Evolutionary conservation across 2,797 vertebrate genomes (phyloP).

Genomic region (Syndactyla subalaris): DNA sequence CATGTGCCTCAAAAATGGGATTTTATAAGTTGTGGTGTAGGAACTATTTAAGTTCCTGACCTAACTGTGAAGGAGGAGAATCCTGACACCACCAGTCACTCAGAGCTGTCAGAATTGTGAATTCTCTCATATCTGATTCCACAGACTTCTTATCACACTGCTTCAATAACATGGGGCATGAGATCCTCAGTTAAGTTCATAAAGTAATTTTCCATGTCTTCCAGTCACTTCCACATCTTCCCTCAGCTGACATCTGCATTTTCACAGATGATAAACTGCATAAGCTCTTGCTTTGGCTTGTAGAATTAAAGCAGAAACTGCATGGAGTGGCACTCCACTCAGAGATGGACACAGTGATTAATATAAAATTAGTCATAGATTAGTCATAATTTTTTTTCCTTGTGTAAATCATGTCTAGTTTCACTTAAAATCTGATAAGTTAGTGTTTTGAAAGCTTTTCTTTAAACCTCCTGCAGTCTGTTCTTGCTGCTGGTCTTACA

Average conservation of each 20-base stretch:
- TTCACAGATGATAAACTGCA: not conserved
- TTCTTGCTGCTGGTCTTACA: not conserved
- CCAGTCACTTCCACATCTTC: not conserved
- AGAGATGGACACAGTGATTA: not conserved
- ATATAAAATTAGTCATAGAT: not conserved
- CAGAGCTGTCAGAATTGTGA: not conserved
- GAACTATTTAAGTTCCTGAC: not conserved
- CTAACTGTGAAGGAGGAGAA: not conserved
- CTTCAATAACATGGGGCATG: not conserved
- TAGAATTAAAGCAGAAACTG: not conserved
- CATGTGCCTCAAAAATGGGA: not conserved
- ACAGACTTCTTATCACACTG: not conserved
- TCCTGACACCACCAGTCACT: not conserved
- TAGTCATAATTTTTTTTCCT: constrained; percentile 1
- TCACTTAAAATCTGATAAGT: not conserved
- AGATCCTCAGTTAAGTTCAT: not conserved
- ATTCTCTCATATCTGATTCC: not conserved
- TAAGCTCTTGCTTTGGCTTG: not conserved
- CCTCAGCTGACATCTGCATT: not conserved
- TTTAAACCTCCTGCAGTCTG: not conserved
- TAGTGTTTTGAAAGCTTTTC: not conserved
- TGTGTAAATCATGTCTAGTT: not conserved
- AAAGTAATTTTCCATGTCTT: not conserved
- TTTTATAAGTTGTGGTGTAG: not conserved
- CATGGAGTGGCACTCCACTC: not conserved